phyloP scores from a whole-genome alignment of 2,888 invertebrate species.

The Empis stercorea region DNA sequence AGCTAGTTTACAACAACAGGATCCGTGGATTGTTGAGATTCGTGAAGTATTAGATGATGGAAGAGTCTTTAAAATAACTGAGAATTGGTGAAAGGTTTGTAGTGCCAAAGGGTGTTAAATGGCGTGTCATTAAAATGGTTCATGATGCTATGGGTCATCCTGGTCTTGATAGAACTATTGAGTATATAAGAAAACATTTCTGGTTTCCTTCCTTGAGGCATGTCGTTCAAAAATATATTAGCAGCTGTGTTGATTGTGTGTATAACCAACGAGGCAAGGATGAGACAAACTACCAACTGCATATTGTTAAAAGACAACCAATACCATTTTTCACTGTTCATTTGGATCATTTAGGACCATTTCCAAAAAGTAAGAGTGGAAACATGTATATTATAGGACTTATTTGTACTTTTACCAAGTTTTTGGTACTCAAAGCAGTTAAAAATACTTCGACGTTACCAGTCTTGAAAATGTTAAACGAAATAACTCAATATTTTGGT shows the following conservation, averaged over 20 bases:
- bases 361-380: conserved; percentile 7
- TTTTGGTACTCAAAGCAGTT: conserved; percentile 6
- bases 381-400: conserved; percentile 8
- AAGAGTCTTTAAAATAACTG: conserved; percentile 1
- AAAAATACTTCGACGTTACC: not conserved
- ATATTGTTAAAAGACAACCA: too few species aligned
- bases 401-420: conserved; percentile 10
- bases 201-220: conserved; percentile 12
- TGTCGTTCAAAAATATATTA: conserved; percentile 2
- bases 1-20: conserved; percentile 9
- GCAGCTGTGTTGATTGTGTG: conserved; percentile 3
- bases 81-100: conserved; percentile 7
- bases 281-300: too few species aligned
- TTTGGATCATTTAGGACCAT: conserved; percentile 15
- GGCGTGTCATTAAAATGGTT: conserved; percentile 8
- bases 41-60: conserved; percentile 1
- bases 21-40: conserved; percentile 5
- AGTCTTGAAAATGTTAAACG: conserved; percentile 4
- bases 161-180: conserved; percentile 7
- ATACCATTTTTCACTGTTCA: too few species aligned
- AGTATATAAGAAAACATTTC: conserved; percentile 9
- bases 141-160: conserved; percentile 11
- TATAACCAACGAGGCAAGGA: conserved; percentile 1
- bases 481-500: conserved; percentile 12
- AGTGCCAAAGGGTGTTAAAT: conserved; percentile 9